These are phyloP conservation scores for Hydrophis major DNA, from an alignment of 2,797 vertebrate genomes.

Conservation along the genomic window DNA sequence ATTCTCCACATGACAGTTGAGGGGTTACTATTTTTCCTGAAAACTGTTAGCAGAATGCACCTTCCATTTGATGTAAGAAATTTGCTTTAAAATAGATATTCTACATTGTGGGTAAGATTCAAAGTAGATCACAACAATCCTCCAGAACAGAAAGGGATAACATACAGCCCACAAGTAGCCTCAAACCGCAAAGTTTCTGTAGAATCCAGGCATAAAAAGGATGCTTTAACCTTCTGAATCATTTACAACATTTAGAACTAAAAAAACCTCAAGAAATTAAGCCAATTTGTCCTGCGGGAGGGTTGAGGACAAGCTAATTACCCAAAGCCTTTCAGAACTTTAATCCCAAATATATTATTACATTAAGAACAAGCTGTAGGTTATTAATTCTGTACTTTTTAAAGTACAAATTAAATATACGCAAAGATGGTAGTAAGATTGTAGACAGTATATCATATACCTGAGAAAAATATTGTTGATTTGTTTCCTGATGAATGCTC, in stretches of 20 bases:
- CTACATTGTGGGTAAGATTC: background rate
- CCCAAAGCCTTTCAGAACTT: background rate
- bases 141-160: background rate
- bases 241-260: background rate
- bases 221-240: background rate
- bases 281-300: background rate
- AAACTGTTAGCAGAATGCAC: background rate
- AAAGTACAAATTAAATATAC: background rate
- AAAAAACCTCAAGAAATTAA: background rate
- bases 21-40: background rate
- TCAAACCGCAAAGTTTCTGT: background rate
- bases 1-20: background rate
- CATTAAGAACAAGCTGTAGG: background rate
- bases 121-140: background rate
- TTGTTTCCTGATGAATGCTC: constrained; percentile 98
- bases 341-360: background rate
- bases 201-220: background rate
- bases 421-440: background rate
- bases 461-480: constrained; percentile 99
- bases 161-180: background rate
- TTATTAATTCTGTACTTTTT: background rate
- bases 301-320: background rate
- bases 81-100: background rate
- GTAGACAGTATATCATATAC: constrained; percentile 65
- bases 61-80: background rate